phyloP scores from a whole-genome alignment of 2,797 vertebrate genomes.

The Sphaeramia orbicularis region DNA sequence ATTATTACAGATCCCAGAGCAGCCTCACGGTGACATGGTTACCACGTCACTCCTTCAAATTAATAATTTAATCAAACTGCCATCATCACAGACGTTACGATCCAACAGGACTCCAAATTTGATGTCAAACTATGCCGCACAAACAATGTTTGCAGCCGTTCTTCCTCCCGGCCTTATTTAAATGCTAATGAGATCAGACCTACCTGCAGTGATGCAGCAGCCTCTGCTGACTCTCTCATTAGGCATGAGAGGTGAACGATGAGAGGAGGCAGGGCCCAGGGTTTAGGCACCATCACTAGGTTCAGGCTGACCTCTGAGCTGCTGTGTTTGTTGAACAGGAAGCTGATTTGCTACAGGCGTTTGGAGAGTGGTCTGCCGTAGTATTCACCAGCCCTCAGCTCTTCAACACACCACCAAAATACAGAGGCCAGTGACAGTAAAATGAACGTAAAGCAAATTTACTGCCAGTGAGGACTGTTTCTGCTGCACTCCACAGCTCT shows the following conservation, averaged over 20 bases:
- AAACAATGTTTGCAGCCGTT: conserved; percentile 31
- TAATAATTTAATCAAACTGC: conserved; percentile 47
- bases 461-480: conserved; percentile 49
- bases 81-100: conserved; percentile 23
- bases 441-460: conserved; percentile 71
- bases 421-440: conserved; percentile 55
- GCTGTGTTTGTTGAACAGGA: conserved; percentile 16
- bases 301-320: conserved; percentile 24
- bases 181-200: conserved; percentile 71
- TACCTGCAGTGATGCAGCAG: conserved; percentile 60
- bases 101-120: conserved; percentile 33
- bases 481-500: conserved; percentile 47
- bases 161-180: conserved; percentile 53
- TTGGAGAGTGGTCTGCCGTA: conserved; percentile 7
- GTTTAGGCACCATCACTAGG: conserved; percentile 9
- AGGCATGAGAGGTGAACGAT: conserved; percentile 37
- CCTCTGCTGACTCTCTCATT: conserved; percentile 56
- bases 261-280: conserved; percentile 22
- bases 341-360: conserved; percentile 20
- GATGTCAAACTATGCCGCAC: conserved; percentile 43
- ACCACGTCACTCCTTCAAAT: conserved; percentile 24
- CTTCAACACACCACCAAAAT: conserved; percentile 31
- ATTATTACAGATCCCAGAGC: conserved; percentile 25
- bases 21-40: conserved; percentile 26
- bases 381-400: conserved; percentile 30